phyloP scores from a whole-genome alignment of 2,797 vertebrate species.

The Anguilla pacifica region DNA sequence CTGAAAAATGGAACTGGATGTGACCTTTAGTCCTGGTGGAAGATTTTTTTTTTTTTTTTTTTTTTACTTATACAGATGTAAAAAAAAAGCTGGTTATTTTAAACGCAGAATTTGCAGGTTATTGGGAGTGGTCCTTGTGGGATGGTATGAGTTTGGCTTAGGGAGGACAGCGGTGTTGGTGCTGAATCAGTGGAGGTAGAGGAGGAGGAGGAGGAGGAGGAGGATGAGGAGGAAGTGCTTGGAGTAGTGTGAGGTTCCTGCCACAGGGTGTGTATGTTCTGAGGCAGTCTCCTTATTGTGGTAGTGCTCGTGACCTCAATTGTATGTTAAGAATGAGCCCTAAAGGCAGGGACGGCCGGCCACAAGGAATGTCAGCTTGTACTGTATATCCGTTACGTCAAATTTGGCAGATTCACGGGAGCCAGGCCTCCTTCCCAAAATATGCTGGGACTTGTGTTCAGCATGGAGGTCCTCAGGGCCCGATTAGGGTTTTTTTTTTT shows the following conservation, averaged over 20 bases:
- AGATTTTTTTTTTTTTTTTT: background rate
- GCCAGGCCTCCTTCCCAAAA: constrained; percentile 15
- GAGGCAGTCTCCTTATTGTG: background rate
- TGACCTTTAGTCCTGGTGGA: background rate
- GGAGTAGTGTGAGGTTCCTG: background rate
- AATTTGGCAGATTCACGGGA: constrained; percentile 38
- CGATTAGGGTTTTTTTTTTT: background rate
- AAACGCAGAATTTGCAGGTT: background rate
- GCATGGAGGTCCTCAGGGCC: constrained; percentile 37
- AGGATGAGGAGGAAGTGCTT: background rate
- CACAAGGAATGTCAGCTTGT: constrained; percentile 28
- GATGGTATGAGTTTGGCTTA: background rate
- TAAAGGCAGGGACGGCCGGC: constrained; percentile 17
- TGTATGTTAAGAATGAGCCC: constrained; percentile 25
- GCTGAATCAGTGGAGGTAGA: background rate
- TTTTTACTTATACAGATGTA: background rate
- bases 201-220: background rate
- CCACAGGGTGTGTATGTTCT: constrained; percentile 25
- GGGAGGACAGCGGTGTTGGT: background rate
- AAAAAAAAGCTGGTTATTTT: background rate
- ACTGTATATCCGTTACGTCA: constrained; percentile 28
- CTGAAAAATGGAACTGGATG: background rate
- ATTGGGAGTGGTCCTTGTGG: background rate
- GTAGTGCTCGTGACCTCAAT: constrained; percentile 12
- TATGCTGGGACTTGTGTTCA: constrained; percentile 21